Percentiles rank a stretch among this genome's conserved stretches.
Conservation (phyloP, 2,888 invertebrate genomes). For the Lepeophtheirus nordmannii region DNA sequence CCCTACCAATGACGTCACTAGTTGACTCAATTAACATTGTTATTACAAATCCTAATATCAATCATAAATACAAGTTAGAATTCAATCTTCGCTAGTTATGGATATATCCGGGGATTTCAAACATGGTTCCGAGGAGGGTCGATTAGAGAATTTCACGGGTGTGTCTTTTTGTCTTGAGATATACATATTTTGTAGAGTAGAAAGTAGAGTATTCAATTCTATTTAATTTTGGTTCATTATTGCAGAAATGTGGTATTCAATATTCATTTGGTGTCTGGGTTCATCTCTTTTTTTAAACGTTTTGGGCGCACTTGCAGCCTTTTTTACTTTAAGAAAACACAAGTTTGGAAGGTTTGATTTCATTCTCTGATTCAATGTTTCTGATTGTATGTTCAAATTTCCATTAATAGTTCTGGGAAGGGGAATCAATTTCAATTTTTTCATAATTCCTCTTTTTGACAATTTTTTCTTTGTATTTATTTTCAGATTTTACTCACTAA, state of each 20-base stretch:
- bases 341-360: slow-evolving; percentile 57
- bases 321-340: slow-evolving; percentile 78
- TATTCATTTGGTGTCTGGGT: slow-evolving; percentile 86
- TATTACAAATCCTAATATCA: too few relatives aligned
- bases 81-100: too few relatives aligned
- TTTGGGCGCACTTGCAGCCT: slow-evolving; percentile 75
- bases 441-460: too few relatives aligned
- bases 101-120: background rate
- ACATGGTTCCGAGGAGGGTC: slow-evolving; percentile 1
- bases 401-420: too few relatives aligned
- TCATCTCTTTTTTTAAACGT: slow-evolving; percentile 78
- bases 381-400: too few relatives aligned
- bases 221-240: slow-evolving; percentile 34
- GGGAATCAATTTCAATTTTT: too few relatives aligned
- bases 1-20: too few relatives aligned
- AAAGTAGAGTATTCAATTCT: slow-evolving; percentile 7
- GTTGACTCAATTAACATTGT: too few relatives aligned
- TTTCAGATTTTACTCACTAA: slow-evolving; percentile 23
- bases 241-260: slow-evolving; percentile 71
- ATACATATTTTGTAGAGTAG: background rate
- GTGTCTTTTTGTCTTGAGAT: slow-evolving; percentile 6
- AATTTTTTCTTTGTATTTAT: background rate
- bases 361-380: too few relatives aligned
- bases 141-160: slow-evolving; percentile 1
- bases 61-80: too few relatives aligned